Base-by-base conservation (phyloP, 2,797 vertebrate genomes). In the Platalea minor region DNA sequence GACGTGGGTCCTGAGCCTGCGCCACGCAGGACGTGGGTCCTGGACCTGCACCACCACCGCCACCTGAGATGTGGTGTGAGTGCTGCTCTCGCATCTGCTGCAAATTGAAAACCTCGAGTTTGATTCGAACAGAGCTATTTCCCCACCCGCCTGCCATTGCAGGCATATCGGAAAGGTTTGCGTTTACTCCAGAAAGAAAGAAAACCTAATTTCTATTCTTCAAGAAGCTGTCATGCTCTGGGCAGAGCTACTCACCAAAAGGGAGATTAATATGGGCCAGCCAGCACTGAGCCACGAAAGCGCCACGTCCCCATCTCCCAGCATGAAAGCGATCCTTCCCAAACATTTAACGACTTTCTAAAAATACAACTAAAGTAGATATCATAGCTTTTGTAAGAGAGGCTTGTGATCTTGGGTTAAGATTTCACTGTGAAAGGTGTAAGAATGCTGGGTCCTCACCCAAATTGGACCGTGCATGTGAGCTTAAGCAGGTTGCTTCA, bases 241-340 rank as follows among this genome's bases (percentile, higher is more conserved):
- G 64, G 60, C 43, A 68, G 60, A 53, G 59, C 53, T 88, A 5
- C 43, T 88, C 72, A 28, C 64, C 53, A 46, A 54, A 67, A 70
- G 35, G 28, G 39, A 67, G 75, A 79, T 53, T 41, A 87, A 82
- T 8, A 24, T 2, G 46, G 72, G 76, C 68, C 37, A 77, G 46
- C 15, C 51, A 65, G 57, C 75, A 25, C 37, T 4, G 43, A 77
- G 89, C 60, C 51, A 8, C 28, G 76, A 61, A 76, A 80, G 43
- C 2, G 1, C 56, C 65, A 6, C 1, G 0, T 72, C 82, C 31
- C 5, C 17, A 46, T 45, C 35, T 84, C 48, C 43, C 0, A 7
- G 31, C 45, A 60, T 75, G 35, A 91, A 84, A 86, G 26, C 23
- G 17, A 56, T 81, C 41, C 29, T 65, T 76, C 83, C 39, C 1